Evolutionary conservation across 35 echinoderm and acorn worm genomes (phyloP), one percentile per base, ranked within the genome.

Genomic region (Nesometra sesokonis): DNA sequence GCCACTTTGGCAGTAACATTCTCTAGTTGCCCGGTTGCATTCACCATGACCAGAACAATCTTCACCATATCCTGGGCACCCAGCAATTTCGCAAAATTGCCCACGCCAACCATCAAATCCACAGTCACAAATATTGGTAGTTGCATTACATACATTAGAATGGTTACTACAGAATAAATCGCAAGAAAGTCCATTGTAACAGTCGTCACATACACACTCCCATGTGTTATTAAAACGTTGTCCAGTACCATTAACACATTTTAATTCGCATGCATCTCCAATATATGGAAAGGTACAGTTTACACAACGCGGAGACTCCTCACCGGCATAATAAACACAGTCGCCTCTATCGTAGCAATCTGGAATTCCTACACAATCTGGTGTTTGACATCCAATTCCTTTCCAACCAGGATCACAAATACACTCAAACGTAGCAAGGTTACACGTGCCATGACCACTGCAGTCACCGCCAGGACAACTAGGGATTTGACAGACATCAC

Each of bases 351-450:
- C 79, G 46, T 89, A 77, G 39, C 94, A 96, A 80, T 96, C 94
- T 11, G 90, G 94, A 37, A 80, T 46, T n/a, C 94, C 94, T 17
- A 90, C 88, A 82, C 94, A 96, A 52, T 92, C 94, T 19, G 94
- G 94, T 13, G 88, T 87, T n/a, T 97, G 90, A 82, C 94, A 97
- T 32, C 94, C 94, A 38, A 89, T 85, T 27, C 90, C 94, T 80
- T 92, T 90, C 94, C 94, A 97, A 5, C 94, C 94, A 31, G 90
- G 90, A 85, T 93, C 94, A 90, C 94, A 97, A 4, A 92, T 84
- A 34, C 94, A 97, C 30, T 92, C 85, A 83, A 86, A 92, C 30
- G 88, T 97, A 17, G 87, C 94, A 76, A 88, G 67, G 43, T 97
- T 97, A 85, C 94, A 97, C 0, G 88, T 76, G 19, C 94, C 90